Percentiles rank a stretch among this genome's conserved stretches.
Conservation (phyloP, 1,140 invertebrate genomes). For the Limonius californicus region DNA sequence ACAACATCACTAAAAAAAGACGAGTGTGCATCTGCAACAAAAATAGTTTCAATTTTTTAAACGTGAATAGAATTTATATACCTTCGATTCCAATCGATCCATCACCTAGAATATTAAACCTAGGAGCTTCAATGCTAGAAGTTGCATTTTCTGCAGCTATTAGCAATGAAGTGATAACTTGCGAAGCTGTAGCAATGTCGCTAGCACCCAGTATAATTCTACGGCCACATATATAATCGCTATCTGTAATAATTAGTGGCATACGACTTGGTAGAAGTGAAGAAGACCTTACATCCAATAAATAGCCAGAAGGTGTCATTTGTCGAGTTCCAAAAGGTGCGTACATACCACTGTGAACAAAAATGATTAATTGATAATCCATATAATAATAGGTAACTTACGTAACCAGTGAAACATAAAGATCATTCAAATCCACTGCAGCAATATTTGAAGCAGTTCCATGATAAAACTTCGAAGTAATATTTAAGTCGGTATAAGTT, state of each 20-base stretch:
- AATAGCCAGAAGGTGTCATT: constrained; percentile 48
- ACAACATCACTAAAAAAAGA: constrained; percentile 36
- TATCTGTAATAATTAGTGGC: constrained; percentile 47
- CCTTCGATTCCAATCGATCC: constrained; percentile 42
- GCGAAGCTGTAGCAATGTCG: constrained; percentile 43
- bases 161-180: constrained; percentile 43
- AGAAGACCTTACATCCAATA: constrained; percentile 42
- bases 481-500: constrained; percentile 40
- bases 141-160: constrained; percentile 40
- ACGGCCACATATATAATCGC: constrained; percentile 45
- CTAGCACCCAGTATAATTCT: constrained; percentile 46
- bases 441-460: constrained; percentile 58
- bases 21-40: constrained; percentile 35
- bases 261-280: constrained; percentile 26
- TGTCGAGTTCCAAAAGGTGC: constrained; percentile 51
- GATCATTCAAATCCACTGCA: constrained; percentile 62
- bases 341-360: constrained; percentile 53
- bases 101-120: constrained; percentile 39
- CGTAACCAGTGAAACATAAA: constrained; percentile 68
- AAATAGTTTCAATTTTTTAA: constrained; percentile 9
- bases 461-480: constrained; percentile 39
- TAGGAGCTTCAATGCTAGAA: constrained; percentile 41
- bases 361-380: neutral
- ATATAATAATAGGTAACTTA: constrained; percentile 50
- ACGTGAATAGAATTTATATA: constrained; percentile 22